phyloP scores from a whole-genome alignment of 2,888 invertebrate genomes.

The Petrolisthes cinctipes region DNA sequence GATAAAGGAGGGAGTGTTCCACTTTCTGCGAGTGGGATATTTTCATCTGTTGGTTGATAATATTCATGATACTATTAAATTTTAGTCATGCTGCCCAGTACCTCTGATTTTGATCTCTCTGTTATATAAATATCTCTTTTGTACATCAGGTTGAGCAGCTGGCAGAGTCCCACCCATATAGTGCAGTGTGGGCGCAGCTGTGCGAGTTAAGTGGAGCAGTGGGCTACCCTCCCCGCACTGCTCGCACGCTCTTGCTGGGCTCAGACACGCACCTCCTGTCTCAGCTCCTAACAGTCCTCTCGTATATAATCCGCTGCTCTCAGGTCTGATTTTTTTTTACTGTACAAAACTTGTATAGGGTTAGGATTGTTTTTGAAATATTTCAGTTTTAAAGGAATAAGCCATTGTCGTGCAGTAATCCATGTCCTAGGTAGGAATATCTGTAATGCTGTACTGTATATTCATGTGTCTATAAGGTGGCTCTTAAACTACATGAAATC shows the following conservation, averaged over 20 bases:
- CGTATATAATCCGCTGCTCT: slow-evolving; percentile 89
- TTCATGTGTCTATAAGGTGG: too few species aligned
- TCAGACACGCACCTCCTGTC: slow-evolving; percentile 77
- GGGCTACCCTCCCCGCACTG: slow-evolving; percentile 81
- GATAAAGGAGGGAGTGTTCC: too few species aligned
- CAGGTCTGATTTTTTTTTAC: slow-evolving; percentile 72
- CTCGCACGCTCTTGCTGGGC: slow-evolving; percentile 81
- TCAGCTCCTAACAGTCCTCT: slow-evolving; percentile 81
- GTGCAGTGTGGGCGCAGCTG: slow-evolving; percentile 91
- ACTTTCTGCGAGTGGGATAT: too few species aligned
- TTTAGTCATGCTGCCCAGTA: too few species aligned
- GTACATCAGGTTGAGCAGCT: slow-evolving; percentile 71
- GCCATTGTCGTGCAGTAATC: too few species aligned
- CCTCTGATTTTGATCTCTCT: neutral
- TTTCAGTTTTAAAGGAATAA: too few species aligned
- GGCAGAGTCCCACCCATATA: slow-evolving; percentile 81
- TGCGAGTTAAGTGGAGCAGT: slow-evolving; percentile 88
- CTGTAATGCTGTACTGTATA: too few species aligned
- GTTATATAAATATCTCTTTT: neutral
- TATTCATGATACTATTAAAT: too few species aligned
- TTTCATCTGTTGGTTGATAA: too few species aligned
- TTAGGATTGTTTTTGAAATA: too few species aligned
- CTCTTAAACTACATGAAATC: too few species aligned
- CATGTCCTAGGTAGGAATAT: too few species aligned
- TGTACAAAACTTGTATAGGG: neutral